Conservation (phyloP, 2,888 invertebrate genomes). For the Horisme vitalbata region DNA sequence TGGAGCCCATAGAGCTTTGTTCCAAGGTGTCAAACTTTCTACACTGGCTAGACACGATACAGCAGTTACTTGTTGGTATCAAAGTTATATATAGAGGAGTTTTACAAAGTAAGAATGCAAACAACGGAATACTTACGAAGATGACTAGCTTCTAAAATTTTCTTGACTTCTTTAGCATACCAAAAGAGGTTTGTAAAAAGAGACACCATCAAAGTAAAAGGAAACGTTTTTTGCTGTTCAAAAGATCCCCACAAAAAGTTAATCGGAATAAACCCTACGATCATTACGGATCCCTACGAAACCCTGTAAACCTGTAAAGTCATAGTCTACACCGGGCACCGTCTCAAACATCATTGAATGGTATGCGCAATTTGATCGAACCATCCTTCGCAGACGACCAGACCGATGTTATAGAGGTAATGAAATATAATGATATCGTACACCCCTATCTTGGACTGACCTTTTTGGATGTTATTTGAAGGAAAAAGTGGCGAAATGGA, state of each 20-base stretch:
- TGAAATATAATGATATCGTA: slow-evolving; percentile 55
- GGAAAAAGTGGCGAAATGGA: slow-evolving; percentile 29
- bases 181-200: too few relatives aligned
- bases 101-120: too few relatives aligned
- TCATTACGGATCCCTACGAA: neutral
- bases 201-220: too few relatives aligned
- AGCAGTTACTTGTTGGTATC: too few relatives aligned
- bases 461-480: slow-evolving; percentile 34
- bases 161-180: too few relatives aligned
- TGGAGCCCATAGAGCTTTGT: slow-evolving; percentile 42
- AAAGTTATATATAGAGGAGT: too few relatives aligned
- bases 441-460: slow-evolving; percentile 42
- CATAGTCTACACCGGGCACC: slow-evolving; percentile 54
- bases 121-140: too few relatives aligned
- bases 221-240: too few relatives aligned
- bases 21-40: slow-evolving; percentile 46
- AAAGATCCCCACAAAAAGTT: neutral
- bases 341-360: slow-evolving; percentile 58
- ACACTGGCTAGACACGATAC: neutral
- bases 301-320: slow-evolving; percentile 15
- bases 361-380: slow-evolving; percentile 62
- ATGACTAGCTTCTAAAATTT: too few relatives aligned
- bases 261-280: neutral
- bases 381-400: slow-evolving; percentile 36
- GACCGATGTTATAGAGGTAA: slow-evolving; percentile 52